A percentile compares a stretch with the other conserved stretches of the same genome.
phyloP scores from a whole-genome alignment of 2,113 vertebrate genomes.

The Talpa occidentalis region DNA sequence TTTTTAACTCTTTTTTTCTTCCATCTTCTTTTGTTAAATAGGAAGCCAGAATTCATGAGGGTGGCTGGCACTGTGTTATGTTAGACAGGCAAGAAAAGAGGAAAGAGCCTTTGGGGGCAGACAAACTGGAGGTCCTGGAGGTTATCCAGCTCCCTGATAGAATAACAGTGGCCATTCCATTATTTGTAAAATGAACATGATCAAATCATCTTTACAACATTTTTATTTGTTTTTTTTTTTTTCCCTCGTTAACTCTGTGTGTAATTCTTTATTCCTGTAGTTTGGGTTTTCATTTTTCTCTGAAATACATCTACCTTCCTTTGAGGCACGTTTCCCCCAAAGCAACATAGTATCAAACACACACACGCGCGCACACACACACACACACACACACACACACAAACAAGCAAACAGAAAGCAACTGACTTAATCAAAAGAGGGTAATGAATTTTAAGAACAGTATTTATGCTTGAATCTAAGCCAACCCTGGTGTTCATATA shows the following conservation, averaged over 20 bases:
- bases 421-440: background rate
- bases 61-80: background rate
- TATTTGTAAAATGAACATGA: background rate
- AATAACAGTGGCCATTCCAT: background rate
- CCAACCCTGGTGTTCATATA: background rate
- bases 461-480: background rate
- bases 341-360: background rate
- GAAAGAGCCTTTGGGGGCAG: background rate
- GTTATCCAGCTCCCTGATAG: background rate
- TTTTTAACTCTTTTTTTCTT: background rate
- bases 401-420: background rate
- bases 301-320: background rate
- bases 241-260: no score
- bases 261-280: no score
- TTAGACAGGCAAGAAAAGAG: background rate
- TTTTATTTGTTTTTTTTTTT: background rate
- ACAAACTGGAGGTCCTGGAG: background rate
- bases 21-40: constrained; percentile 10
- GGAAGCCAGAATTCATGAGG: background rate
- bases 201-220: background rate
- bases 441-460: background rate
- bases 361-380: no score
- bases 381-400: no score
- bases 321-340: background rate
- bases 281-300: no score